Conservation (phyloP, 2,797 vertebrate genomes). For the Silurus lanzhouensis region DNA sequence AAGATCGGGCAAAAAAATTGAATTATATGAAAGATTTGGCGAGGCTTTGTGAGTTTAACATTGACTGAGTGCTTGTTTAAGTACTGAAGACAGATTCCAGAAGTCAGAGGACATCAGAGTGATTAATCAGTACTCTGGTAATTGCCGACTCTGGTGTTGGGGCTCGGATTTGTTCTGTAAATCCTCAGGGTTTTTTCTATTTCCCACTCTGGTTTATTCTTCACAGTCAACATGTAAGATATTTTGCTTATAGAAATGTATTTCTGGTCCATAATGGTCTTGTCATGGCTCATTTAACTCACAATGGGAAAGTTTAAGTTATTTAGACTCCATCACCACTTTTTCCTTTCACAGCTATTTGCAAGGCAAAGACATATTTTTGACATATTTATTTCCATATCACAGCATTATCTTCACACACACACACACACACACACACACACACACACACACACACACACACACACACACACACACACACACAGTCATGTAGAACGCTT, state of each 20-base stretch:
- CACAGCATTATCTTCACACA: too few relatives aligned
- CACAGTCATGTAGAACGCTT: background rate
- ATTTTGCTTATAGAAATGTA: background rate
- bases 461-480: too few relatives aligned
- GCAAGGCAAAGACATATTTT: background rate
- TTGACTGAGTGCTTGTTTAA: background rate
- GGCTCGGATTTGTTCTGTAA: background rate
- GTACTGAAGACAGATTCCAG: background rate
- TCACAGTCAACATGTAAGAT: background rate
- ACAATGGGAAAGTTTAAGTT: conserved; percentile 2
- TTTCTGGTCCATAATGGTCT: background rate
- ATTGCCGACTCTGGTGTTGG: background rate
- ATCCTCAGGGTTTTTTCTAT: background rate
- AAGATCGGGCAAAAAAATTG: too few relatives aligned
- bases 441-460: too few relatives aligned
- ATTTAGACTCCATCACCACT: background rate
- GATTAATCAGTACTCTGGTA: background rate
- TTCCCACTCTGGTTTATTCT: background rate
- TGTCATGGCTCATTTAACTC: background rate
- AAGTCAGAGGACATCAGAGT: background rate
- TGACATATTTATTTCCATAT: background rate
- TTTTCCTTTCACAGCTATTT: conserved; percentile 1
- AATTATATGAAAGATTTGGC: background rate
- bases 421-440: too few relatives aligned
- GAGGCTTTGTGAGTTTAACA: background rate